Evolutionary conservation across 1,140 invertebrate species (phyloP), one percentile per base, ranked within the genome.

Genomic region (Bombus fervidus): DNA sequence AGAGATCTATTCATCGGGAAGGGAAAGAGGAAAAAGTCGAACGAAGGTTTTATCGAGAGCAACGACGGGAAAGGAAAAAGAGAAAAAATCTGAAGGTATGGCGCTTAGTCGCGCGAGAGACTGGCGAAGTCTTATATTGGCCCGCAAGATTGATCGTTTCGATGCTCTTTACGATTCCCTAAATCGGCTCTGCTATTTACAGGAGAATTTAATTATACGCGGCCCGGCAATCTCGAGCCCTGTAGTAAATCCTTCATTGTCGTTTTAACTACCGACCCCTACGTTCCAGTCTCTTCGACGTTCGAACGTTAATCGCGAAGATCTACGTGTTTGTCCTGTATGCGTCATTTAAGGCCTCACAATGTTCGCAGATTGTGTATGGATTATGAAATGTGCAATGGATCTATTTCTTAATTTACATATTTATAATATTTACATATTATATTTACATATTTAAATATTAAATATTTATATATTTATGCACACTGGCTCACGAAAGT

Each of bases 181-280:
- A 89, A 90, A 89, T 87, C 87, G 47, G 39, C 64, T 5, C 6
- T 12, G 71, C 77, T 76, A 87, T 85, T 90, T 86, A 78, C 57
- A 31, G 28, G 62, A 71, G 85, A 87, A 90, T 90, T 90, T 90
- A 90, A 90, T 90, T 90, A 90, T 79, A 75, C 80, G 66, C 37
- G 62, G 13, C 9, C 13, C 47, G 43, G 43, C 68, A 85, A 73
- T 81, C 34, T 53, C 39, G 41, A 28, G 41, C 3, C 25, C 5
- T 10, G 39, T 53, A 73, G 41, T 74, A 80, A 85, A 80, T 85
- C 68, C 59, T 81, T 78, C 69, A 74, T 73, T 37, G 66, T 34
- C 66, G 69, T 31, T 73, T 81, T 62, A 85, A 81, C 78, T 43
- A 53, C 25, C 47, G 1, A 37, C 25, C 3, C 47, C 6, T 22